Evolutionary conservation across 2,797 vertebrate genomes (phyloP).

Genomic region (Alca torda): DNA sequence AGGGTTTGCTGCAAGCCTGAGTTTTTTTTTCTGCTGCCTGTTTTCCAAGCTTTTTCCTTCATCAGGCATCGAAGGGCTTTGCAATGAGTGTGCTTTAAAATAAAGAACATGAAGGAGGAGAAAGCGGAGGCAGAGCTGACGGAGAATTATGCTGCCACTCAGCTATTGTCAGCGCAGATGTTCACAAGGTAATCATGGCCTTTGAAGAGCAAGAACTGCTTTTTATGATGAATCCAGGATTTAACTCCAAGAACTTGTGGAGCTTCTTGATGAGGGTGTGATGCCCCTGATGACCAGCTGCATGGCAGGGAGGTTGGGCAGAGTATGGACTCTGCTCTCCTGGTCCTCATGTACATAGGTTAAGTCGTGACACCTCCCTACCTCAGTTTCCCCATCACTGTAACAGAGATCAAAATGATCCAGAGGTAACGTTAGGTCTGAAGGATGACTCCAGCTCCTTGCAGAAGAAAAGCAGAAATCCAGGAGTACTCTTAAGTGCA

Average conservation of each 20-base stretch:
- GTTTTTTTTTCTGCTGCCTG: not conserved
- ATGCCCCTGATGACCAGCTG: not conserved
- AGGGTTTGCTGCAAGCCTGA: not conserved
- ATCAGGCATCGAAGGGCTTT: not conserved
- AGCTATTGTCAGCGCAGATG: not conserved
- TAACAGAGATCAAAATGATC: not conserved
- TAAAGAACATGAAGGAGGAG: not conserved
- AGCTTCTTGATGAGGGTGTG: not conserved
- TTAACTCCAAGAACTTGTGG: not conserved
- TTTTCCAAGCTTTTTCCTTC: not conserved
- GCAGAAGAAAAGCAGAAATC: not conserved
- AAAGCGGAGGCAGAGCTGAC: slow-evolving; percentile 14
- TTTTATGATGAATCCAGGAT: accelerated
- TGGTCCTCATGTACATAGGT: accelerated
- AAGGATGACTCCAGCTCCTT: not conserved
- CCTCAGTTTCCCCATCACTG: not conserved
- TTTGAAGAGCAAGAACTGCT: not conserved
- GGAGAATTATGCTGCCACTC: slow-evolving; percentile 7
- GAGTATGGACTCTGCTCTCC: not conserved
- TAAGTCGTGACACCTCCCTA: not conserved
- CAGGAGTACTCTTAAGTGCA: not conserved
- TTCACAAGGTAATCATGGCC: not conserved
- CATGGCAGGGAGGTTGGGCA: accelerated
- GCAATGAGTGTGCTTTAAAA: not conserved
- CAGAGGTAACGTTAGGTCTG: not conserved